phyloP scores from a whole-genome alignment of 2,113 vertebrate species.

The Rhinoderma darwinii region DNA sequence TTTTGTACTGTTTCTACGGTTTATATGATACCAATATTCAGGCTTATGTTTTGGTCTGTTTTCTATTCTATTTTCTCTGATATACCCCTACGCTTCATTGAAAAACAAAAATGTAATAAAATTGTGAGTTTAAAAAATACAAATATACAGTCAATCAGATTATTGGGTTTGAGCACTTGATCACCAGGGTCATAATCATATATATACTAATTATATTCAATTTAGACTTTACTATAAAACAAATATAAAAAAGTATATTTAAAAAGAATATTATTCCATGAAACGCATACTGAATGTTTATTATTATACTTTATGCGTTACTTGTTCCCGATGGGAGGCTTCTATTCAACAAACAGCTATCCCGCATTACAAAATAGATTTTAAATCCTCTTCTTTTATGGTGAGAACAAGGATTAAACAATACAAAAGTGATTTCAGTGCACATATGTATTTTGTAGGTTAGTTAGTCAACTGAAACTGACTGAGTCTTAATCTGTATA shows the following conservation, averaged over 20 bases:
- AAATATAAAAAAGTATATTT: not conserved
- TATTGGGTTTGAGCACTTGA: not conserved
- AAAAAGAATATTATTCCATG: not conserved
- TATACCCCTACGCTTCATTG: no score
- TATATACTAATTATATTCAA: not conserved
- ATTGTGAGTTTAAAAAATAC: no score
- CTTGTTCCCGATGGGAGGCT: not conserved
- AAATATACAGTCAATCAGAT: not conserved
- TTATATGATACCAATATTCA: no score
- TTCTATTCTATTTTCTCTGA: no score
- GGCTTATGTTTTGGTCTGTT: no score
- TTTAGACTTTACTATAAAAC: not conserved
- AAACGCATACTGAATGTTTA: not conserved
- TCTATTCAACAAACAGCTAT: not conserved
- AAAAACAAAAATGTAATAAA: no score
- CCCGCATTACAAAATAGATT: conserved; percentile 21
- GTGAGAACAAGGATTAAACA: conserved; percentile 26
- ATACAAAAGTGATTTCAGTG: conserved; percentile 27
- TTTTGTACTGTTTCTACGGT: no score
- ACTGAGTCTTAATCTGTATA: conserved; percentile 20
- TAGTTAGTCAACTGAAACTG: conserved; percentile 19
- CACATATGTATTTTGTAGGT: conserved; percentile 32
- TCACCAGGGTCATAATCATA: not conserved
- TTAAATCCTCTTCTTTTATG: conserved; percentile 34
- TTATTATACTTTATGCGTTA: not conserved